Percentiles rank a stretch among this genome's conserved stretches.
Evolutionary conservation across 2,113 vertebrate genomes (phyloP).

Genomic region (Jaculus jaculus): DNA sequence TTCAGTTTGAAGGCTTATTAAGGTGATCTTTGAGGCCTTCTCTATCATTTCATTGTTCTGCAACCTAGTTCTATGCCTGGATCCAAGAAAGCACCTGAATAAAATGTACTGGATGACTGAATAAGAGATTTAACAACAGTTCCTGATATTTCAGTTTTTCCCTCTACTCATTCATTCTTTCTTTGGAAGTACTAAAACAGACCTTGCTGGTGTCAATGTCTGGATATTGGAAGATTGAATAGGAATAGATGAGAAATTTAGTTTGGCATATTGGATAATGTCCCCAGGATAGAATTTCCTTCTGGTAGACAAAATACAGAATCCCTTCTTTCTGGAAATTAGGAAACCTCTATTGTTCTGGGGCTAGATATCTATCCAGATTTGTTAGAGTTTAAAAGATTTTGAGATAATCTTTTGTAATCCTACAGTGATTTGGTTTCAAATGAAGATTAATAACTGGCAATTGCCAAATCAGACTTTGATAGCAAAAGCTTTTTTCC

Average conservation of each 20-base stretch:
- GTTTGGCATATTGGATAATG: background rate
- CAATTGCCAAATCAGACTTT: background rate
- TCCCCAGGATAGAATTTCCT: background rate
- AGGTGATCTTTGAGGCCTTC: background rate
- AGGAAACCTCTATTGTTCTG: background rate
- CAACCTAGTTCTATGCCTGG: background rate
- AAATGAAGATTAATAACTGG: background rate
- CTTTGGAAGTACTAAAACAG: background rate
- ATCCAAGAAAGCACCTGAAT: background rate
- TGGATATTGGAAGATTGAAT: background rate
- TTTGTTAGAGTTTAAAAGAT: background rate
- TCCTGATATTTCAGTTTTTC: background rate
- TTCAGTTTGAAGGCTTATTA: background rate
- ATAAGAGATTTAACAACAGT: background rate
- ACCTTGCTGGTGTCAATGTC: constrained; percentile 6
- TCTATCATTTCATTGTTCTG: background rate
- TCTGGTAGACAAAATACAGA: background rate
- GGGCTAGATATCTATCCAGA: background rate
- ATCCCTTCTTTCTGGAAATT: background rate
- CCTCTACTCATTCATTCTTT: background rate
- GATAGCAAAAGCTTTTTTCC: background rate
- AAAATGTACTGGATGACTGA: background rate
- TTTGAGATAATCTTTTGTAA: background rate
- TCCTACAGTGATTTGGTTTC: background rate
- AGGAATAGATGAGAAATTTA: background rate